Evolutionary conservation across 2,888 invertebrate species (phyloP), one percentile per base, ranked within the genome.

Genomic region (Folsomia candida): DNA sequence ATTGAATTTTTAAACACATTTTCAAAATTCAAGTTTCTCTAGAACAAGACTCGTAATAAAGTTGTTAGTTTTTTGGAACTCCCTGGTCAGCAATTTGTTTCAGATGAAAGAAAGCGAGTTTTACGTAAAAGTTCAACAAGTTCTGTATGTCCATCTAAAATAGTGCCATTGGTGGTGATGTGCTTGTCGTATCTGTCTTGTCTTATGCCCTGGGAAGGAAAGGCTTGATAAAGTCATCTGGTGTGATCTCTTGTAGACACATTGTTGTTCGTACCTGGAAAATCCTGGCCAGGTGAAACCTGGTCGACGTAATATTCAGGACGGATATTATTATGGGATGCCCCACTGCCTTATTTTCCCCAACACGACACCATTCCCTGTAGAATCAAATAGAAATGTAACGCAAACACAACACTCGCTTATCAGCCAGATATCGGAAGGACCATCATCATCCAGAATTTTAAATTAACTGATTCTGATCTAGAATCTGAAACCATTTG

Each of bases 1-100:
- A 54, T 54, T 54, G 54, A 54, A 54, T 54, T 54, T 54, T 54
- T 54, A 54, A 54, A 54, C 54, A 54, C 20, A 6, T 54, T 54
- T 54, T 54, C 11, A 14, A 6, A 54, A 54, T 6, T 54, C n/a
- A n/a, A 54, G n/a, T 18, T 54, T 14, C 14, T 37, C 37, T 14
- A 54, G 22, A 54, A 18, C 18, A 6, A 20, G 11, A 54, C n/a
- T 54, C 11, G 54, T 14, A 37, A 37, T 37, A 37, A 54, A 54
- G 18, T 54, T 54, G 54, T 22, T 14, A 22, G 54, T 54, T 54
- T 54, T 54, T 54, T n/a, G 54, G 6, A 54, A 54, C 54, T 37
- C 37, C 14, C 37, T 37, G 14, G 37, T 37, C 6, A 37, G 37
- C 37, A 37, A 37, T 37, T 37, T 37, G 37, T 37, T 37, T 37